Base-by-base conservation (phyloP, 2,888 invertebrate species). In the Drosophila buzzatii region DNA sequence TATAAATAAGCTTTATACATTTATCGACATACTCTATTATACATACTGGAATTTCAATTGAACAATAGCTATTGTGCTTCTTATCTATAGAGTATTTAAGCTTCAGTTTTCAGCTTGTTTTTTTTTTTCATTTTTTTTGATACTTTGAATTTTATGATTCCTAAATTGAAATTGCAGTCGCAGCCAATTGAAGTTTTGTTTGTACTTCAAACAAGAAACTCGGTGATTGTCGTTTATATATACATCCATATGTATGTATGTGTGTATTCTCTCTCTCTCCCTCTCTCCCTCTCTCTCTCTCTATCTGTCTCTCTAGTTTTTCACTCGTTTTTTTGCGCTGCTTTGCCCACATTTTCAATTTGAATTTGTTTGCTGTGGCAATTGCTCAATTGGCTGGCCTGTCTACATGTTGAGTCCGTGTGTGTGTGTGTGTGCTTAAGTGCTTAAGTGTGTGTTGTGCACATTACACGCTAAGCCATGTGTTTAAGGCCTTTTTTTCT, bases 291-390 rank as follows among this genome's bases (percentile, higher is more conserved):
- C 33, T 65, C 20, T 45, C 14, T 44, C 23, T 41, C 37, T 42
- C 39, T 57, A 23, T 35, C 55, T 70, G 45, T 44, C 47, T 56
- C 49, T 55, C 53, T 31, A 16, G 31, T 62, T 47, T 53, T 62
- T 66, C 39, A 42, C 42, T 66, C 33, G 33, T 67, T 59, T 51
- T 59, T 83, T 76, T 71, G 73, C 74, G 67, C 69, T 73, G 78
- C 73, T 88, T 86, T 85, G 90, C 83, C 85, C 90, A 86, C 86
- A 90, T 90, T 84, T 86, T 89, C 89, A 90, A 86, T 90, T 86
- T 89, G 90, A 88, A 85, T 85, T 82, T 85, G 85, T 88, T 85
- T 87, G 90, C 83, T 90, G 90, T 90, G 89, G 86, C 89, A 86
- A 86, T 86, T 86, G 90, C 90, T 85, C 90, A 90, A 90, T 86